Evolutionary conservation across 2,797 vertebrate species (phyloP).

Genomic region (Microcaecilia unicolor): DNA sequence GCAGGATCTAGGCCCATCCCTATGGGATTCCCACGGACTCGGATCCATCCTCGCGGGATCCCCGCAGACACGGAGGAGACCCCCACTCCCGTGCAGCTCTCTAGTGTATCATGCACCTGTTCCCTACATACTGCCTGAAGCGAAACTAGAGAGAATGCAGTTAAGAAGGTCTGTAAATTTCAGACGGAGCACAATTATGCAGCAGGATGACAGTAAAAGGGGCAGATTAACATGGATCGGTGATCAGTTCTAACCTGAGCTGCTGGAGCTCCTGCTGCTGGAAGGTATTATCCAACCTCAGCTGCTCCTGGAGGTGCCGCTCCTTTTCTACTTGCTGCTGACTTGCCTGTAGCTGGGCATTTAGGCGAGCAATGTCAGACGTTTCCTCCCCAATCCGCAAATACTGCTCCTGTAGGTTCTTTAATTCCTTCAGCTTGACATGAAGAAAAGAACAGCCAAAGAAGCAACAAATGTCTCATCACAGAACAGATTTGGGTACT

Average conservation of each 20-base stretch:
- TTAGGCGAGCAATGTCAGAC: slow-evolving; percentile 47
- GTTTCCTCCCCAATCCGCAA: slow-evolving; percentile 59
- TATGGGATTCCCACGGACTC: too few relatives aligned
- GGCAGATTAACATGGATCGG: too few relatives aligned
- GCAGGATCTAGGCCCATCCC: too few relatives aligned
- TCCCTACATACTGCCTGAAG: neutral
- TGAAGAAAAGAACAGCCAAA: slow-evolving; percentile 5
- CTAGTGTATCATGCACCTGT: too few relatives aligned
- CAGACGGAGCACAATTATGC: too few relatives aligned
- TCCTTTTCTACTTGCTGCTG: slow-evolving; percentile 30
- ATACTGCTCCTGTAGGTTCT: slow-evolving; percentile 68
- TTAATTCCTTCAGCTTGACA: slow-evolving; percentile 74
- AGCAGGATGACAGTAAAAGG: neutral
- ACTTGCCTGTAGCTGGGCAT: slow-evolving; percentile 36
- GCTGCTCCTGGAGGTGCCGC: slow-evolving; percentile 31
- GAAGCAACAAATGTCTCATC: neutral
- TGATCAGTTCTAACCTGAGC: slow-evolving; percentile 40
- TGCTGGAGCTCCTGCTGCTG: slow-evolving; percentile 71
- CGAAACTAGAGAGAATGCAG: neutral
- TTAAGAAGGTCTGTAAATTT: neutral
- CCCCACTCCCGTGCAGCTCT: too few relatives aligned
- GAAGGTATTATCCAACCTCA: slow-evolving; percentile 44
- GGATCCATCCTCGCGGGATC: too few relatives aligned
- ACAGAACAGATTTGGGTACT: too few relatives aligned
- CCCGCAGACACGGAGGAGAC: too few relatives aligned